Evolutionary conservation across 2,888 invertebrate genomes (phyloP).

Genomic region (Pseudoips prasinana): DNA sequence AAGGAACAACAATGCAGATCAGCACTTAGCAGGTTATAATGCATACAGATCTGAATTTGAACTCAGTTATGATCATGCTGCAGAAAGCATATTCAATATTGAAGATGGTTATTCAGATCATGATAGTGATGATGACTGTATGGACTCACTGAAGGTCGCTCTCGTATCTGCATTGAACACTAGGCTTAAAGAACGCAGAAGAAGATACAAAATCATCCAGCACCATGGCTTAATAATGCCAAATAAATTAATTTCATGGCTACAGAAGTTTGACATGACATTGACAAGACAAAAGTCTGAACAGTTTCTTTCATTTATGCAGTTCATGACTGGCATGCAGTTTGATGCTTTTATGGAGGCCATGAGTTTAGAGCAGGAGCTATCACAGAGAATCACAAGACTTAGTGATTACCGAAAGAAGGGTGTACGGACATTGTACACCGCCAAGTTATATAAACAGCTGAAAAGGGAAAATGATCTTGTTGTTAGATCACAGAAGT

Average conservation of each 20-base stretch:
- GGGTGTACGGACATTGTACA: slow-evolving; percentile 86
- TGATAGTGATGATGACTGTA: slow-evolving; percentile 75
- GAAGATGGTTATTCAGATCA: slow-evolving; percentile 62
- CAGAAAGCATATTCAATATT: slow-evolving; percentile 85
- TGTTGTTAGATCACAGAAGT: slow-evolving; percentile 72
- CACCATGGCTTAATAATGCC: slow-evolving; percentile 90
- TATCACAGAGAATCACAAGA: slow-evolving; percentile 83
- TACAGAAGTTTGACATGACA: slow-evolving; percentile 86
- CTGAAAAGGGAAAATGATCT: slow-evolving; percentile 83
- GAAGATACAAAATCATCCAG: slow-evolving; percentile 87
- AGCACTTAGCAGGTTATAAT: slow-evolving; percentile 90
- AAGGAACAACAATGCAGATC: slow-evolving; percentile 77
- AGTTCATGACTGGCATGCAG: slow-evolving; percentile 86
- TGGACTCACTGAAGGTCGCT: slow-evolving; percentile 85
- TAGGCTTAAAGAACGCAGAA: slow-evolving; percentile 86
- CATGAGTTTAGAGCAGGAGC: slow-evolving; percentile 85
- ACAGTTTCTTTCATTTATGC: slow-evolving; percentile 87
- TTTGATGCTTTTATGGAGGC: slow-evolving; percentile 91
- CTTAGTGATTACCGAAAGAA: slow-evolving; percentile 85
- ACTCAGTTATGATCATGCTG: slow-evolving; percentile 90
- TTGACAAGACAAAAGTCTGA: slow-evolving; percentile 81
- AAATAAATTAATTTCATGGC: slow-evolving; percentile 86
- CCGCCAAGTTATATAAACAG: slow-evolving; percentile 84
- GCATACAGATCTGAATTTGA: slow-evolving; percentile 93
- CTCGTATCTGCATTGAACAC: slow-evolving; percentile 89